Evolutionary conservation across 2,113 vertebrate species (phyloP).

Genomic region (Coturnix japonica): DNA sequence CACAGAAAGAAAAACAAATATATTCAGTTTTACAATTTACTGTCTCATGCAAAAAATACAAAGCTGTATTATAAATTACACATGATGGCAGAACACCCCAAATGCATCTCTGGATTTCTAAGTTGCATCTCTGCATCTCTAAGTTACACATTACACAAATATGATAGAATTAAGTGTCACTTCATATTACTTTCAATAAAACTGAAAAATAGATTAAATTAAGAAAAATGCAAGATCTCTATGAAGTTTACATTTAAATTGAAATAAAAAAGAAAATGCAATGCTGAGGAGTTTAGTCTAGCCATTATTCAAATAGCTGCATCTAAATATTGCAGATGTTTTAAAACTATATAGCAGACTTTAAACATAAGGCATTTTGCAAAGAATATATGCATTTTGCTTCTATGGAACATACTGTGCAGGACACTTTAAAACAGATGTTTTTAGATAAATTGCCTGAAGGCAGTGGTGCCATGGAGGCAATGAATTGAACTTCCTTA

Average conservation of each 20-base stretch:
- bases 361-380: background rate
- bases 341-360: background rate
- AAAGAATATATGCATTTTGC: background rate
- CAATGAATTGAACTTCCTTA: background rate
- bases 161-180: constrained; percentile 47
- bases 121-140: too few species aligned
- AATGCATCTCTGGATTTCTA: constrained; percentile 25
- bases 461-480: background rate
- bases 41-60: background rate
- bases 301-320: background rate
- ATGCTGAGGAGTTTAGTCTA: background rate
- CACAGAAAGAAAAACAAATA: background rate
- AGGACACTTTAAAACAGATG: background rate
- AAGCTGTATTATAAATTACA: background rate
- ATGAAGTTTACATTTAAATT: background rate
- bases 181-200: constrained; percentile 46
- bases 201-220: constrained; percentile 5
- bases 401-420: background rate
- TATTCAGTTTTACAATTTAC: background rate
- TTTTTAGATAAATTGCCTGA: background rate
- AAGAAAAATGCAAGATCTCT: background rate
- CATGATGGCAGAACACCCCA: background rate
- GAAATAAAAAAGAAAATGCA: background rate
- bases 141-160: constrained; percentile 28
- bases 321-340: background rate